Base-by-base conservation (phyloP, 2,797 vertebrate genomes). In the Sibirionetta formosa region DNA sequence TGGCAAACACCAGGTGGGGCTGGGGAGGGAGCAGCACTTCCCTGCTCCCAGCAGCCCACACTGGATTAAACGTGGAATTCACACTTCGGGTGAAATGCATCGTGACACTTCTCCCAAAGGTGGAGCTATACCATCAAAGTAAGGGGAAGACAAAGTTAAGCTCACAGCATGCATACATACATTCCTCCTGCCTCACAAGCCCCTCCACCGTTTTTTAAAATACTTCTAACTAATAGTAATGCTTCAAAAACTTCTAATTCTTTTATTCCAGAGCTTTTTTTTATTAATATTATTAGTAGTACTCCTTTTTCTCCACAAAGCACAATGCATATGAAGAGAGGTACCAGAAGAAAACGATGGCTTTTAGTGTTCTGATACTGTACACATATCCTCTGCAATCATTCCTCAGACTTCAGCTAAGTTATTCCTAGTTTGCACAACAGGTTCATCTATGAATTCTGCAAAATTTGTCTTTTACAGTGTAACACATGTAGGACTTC, bases 121-220 rank as follows among this genome's bases (percentile, higher is more conserved):
- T 92, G 93, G 92, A 97, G 96, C 95, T 96, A 60, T 86, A 77
- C 51, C 83, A 84, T 86, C 73, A 84, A 4, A 22, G 0, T 56
- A 69, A 69, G 51, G 90, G 36, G 42, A 95, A 83, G 65, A 83
- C 36, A 44, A 68, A 78, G 51, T 82, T 27, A 58, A 50, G 0
- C 35, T 68, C 33, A 64, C 44, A 71, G 44, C 14, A 38, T 6
- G 71, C 92, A 78, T 26, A 88, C 8, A 78, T 93, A 78, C 24
- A 84, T 9, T 54, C 7, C 51, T 79, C 36, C 50, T 29, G 38
- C 22, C 33, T 58, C 46, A 35, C 20, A 68, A 23, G 23, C 40
- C 1, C 3, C 24, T 7, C 18, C 24, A 5, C 18, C 2, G 9
- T 42, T 53, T 53, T 33, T 13, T 1, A 56, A 86, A 58, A 36